These are phyloP conservation scores for Artibeus lituratus DNA, from an alignment of 2,797 vertebrate species.

Conservation along the genomic window DNA sequence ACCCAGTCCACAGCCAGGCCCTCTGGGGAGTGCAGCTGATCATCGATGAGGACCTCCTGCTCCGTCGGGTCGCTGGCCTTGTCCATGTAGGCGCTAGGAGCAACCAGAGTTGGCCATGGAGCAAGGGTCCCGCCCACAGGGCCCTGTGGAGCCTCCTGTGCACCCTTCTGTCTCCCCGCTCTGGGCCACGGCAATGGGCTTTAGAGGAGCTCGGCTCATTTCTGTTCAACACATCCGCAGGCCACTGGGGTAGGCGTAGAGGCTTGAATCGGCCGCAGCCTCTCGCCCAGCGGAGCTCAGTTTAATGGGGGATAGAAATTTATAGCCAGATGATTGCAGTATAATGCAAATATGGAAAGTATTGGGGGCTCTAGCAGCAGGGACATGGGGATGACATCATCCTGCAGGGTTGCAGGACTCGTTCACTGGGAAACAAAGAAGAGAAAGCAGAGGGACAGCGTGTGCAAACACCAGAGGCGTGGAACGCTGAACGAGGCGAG, in stretches of 20 bases:
- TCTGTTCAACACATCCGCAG: neutral
- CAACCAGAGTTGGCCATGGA: slow-evolving; percentile 21
- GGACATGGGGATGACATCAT: neutral
- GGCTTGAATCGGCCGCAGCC: neutral
- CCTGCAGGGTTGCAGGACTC: neutral
- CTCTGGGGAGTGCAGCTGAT: slow-evolving; percentile 93
- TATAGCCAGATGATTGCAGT: neutral
- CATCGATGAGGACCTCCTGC: slow-evolving; percentile 92
- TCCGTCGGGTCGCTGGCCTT: slow-evolving; percentile 92
- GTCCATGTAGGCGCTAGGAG: slow-evolving; percentile 93
- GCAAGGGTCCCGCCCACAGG: neutral
- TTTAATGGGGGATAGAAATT: neutral
- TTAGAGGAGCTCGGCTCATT: neutral
- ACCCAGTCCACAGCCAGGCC: slow-evolving; percentile 98
- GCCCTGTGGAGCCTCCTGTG: neutral
- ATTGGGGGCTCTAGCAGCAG: neutral
- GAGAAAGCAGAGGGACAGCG: neutral
- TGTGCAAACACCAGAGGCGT: neutral
- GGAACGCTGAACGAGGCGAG: neutral
- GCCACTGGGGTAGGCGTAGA: neutral
- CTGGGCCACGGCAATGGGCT: neutral
- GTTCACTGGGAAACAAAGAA: neutral
- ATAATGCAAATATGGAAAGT: neutral
- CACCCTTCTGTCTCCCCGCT: neutral
- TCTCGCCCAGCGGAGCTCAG: neutral